A percentile compares a stretch with the other conserved stretches of the same genome.
Conservation (phyloP, 2,797 vertebrate species). For the Agapornis canus region DNA sequence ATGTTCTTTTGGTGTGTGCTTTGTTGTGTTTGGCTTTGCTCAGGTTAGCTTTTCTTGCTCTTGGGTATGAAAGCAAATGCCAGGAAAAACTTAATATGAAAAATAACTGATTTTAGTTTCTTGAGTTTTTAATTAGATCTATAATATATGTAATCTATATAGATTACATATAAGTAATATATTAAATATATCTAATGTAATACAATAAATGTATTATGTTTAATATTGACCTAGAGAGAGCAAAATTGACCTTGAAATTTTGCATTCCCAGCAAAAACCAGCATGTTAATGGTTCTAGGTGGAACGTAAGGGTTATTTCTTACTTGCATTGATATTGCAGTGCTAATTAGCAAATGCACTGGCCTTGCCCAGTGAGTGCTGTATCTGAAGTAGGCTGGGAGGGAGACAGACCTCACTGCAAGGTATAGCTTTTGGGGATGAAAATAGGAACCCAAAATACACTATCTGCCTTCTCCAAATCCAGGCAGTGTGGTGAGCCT, state of each 20-base stretch:
- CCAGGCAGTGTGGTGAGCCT: not conserved
- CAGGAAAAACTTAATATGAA: not conserved
- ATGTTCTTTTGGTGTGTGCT: not conserved
- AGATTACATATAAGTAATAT: not conserved
- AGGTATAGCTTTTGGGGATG: not conserved
- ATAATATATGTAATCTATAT: no score
- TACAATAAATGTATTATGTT: not conserved
- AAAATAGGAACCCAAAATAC: not conserved
- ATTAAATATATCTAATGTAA: not conserved
- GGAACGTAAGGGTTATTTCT: not conserved
- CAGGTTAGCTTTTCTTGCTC: not conserved
- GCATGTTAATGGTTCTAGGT: not conserved
- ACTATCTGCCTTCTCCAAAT: not conserved
- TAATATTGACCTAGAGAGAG: not conserved
- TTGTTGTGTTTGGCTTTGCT: slow-evolving; percentile 14
- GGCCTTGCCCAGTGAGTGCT: not conserved
- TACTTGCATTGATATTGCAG: not conserved
- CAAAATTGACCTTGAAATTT: not conserved
- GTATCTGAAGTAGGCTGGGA: not conserved
- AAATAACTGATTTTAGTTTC: not conserved
- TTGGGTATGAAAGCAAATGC: not conserved
- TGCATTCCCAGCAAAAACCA: not conserved
- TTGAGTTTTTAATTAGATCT: not conserved
- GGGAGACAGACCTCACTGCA: not conserved
- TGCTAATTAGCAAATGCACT: not conserved